Conservation (phyloP, 2,888 invertebrate species). For the Boloria selene region DNA sequence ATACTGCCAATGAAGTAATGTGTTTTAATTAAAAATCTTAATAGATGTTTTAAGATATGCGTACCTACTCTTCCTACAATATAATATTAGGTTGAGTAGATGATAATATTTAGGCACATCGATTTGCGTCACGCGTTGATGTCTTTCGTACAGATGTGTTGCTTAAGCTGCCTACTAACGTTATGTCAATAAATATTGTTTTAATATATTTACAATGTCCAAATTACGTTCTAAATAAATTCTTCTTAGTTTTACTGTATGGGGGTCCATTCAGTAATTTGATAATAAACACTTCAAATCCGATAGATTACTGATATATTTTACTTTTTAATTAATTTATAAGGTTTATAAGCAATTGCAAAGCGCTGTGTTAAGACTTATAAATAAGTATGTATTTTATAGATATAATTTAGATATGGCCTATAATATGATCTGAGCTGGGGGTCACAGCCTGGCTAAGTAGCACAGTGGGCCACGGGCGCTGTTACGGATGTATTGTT, state of each 20-base stretch:
- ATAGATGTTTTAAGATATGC: too few species aligned
- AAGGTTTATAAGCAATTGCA: neutral
- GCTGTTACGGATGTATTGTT: slow-evolving; percentile 33
- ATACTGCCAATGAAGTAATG: too few species aligned
- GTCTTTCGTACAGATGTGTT: slow-evolving; percentile 53
- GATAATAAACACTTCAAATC: too few species aligned
- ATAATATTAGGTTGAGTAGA: neutral
- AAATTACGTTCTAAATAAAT: slow-evolving; percentile 4
- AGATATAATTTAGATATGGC: slow-evolving; percentile 29
- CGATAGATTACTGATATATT: too few species aligned
- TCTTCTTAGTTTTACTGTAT: neutral
- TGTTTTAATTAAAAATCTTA: too few species aligned
- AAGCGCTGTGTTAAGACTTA: neutral
- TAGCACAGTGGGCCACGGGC: slow-evolving; percentile 42
- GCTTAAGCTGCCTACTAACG: slow-evolving; percentile 18
- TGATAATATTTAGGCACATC: slow-evolving; percentile 8
- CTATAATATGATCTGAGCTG: slow-evolving; percentile 39
- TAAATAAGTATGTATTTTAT: neutral
- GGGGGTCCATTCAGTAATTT: too few species aligned
- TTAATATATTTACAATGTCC: slow-evolving; percentile 22
- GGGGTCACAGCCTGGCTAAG: slow-evolving; percentile 37
- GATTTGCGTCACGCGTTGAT: slow-evolving; percentile 56
- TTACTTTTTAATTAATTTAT: too few species aligned
- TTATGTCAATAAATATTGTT: slow-evolving; percentile 22
- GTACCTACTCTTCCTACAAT: neutral